Base-by-base conservation (phyloP, 2,888 invertebrate species). In the Cactoblastis cactorum region DNA sequence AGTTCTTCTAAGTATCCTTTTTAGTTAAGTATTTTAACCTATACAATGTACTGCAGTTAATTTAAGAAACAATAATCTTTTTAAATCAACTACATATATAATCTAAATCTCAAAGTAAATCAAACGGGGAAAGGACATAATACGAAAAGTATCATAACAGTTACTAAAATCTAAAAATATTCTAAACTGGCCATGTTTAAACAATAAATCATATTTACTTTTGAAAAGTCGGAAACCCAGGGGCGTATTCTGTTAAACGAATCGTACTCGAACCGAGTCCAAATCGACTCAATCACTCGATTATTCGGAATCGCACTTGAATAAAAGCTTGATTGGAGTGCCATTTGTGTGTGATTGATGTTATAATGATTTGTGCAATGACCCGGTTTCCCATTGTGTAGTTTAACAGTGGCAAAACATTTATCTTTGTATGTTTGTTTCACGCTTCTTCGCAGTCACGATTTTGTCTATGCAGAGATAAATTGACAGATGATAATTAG, bases 131-230 rank as follows among this genome's bases (percentile, higher is more conserved):
- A 28, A 28, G 6, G 22, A 22, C 3, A 22, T 22, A 22, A 22
- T 22, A 28, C 9, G 28, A 28, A 28, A 28, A 28, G 28, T 28
- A 28, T 28, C 50, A 52, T 46, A 54, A 41, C 50, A n/a, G 22
- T n/a, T 0, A 28, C 9, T 37, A 28, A 28, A 43, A 28, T 11
- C 14, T 59, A 57, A 61, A 62, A 71, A 49, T 49, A 49, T 11
- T 15, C 34, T 49, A 41, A 59, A 61, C 43, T 67, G 61, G 63
- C 59, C 71, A 74, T 61, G 64, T 59, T 71, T 63, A 53, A 62
- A 39, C 56, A 59, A 74, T 81, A 74, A 77, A 76, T 82, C 80
- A 82, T 78, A 51, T n/a, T 60, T 49, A 59, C 67, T 67, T 74
- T 62, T 8, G 15, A 38, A 49, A 32, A 49, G 11, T 19, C 12